A percentile compares a stretch with the other conserved stretches of the same genome.
Evolutionary conservation across 2,888 invertebrate species (phyloP).

Genomic region (Morpho achilles): DNA sequence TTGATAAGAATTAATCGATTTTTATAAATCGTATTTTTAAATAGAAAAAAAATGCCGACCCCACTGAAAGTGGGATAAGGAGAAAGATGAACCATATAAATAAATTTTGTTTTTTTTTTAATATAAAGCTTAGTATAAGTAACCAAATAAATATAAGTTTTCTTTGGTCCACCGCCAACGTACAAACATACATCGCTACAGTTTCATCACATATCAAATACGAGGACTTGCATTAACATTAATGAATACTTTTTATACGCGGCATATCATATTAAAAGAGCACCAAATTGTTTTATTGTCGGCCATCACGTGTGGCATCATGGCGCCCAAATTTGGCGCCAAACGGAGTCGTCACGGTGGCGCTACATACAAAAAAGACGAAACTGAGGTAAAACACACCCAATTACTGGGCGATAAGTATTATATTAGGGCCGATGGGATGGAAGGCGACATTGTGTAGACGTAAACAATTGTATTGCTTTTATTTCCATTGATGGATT

Average conservation of each 20-base stretch:
- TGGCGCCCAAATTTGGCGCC: slow-evolving; percentile 64
- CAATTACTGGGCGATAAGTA: slow-evolving; percentile 20
- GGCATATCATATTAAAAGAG: slow-evolving; percentile 27
- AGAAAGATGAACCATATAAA: too few relatives aligned
- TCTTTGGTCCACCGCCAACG: too few relatives aligned
- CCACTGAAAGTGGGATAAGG: too few relatives aligned
- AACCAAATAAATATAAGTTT: too few relatives aligned
- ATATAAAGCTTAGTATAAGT: too few relatives aligned
- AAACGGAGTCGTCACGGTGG: slow-evolving; percentile 41
- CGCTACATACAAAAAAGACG: slow-evolving; percentile 32
- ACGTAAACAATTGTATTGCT: slow-evolving; percentile 33
- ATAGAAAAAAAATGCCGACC: too few relatives aligned
- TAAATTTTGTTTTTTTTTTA: too few relatives aligned
- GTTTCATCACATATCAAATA: too few relatives aligned
- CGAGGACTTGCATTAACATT: too few relatives aligned
- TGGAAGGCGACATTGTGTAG: slow-evolving; percentile 13
- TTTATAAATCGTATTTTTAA: too few relatives aligned
- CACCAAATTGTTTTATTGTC: slow-evolving; percentile 64
- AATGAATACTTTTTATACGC: slow-evolving; percentile 9
- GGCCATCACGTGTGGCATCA: slow-evolving; percentile 59
- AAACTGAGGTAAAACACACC: slow-evolving; percentile 25
- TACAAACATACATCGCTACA: too few relatives aligned
- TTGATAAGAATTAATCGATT: too few relatives aligned
- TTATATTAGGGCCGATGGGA: slow-evolving; percentile 23
- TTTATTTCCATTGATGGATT: slow-evolving; percentile 35